These are phyloP conservation scores for Muntiacus reevesi DNA, from an alignment of 2,113 vertebrate genomes.

Conservation along the genomic window DNA sequence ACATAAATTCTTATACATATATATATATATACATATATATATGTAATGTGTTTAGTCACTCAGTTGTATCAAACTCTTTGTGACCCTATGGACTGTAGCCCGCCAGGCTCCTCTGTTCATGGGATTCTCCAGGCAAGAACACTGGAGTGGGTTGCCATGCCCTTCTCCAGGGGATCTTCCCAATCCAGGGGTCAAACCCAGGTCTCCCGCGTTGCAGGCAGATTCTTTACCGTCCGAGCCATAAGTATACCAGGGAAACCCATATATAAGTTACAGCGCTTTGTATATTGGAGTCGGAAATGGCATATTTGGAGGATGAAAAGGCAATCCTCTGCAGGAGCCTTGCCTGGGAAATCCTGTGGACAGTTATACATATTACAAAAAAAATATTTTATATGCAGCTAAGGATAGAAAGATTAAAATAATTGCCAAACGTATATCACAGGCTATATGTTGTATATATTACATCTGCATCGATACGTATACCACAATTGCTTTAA, in stretches of 20 bases:
- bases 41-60: neutral
- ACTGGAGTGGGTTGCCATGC: neutral
- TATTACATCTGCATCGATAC: neutral
- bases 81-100: neutral
- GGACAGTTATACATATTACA: neutral
- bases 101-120: neutral
- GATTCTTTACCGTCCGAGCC: neutral
- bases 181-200: rapidly evolving
- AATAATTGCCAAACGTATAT: neutral
- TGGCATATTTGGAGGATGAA: neutral
- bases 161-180: neutral
- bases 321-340: rapidly evolving
- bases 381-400: neutral
- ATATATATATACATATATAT: neutral
- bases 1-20: neutral
- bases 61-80: neutral
- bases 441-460: neutral
- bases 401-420: neutral
- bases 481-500: neutral
- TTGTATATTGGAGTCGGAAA: rapidly evolving
- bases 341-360: neutral
- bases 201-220: rapidly evolving
- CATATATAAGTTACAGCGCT: neutral
- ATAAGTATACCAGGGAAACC: neutral
- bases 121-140: neutral